Percentiles rank a stretch among this genome's conserved stretches.
Evolutionary conservation across 2,113 vertebrate genomes (phyloP).

Genomic region (Asarcornis scutulata): DNA sequence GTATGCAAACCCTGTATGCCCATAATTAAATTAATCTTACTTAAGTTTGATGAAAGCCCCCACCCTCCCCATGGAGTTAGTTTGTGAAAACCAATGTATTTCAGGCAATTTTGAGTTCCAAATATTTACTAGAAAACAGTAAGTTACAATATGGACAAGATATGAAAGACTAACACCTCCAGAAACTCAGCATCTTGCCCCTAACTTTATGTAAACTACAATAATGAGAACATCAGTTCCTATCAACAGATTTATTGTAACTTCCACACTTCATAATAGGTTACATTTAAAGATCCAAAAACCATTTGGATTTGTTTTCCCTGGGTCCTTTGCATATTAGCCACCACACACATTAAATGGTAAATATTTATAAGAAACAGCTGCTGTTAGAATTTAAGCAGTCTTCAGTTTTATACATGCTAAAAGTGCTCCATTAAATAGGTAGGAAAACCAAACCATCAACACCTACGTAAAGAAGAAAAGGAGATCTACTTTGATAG

Average conservation of each 20-base stretch:
- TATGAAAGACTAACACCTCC: neutral
- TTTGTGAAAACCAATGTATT: neutral
- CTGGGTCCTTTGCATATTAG: neutral
- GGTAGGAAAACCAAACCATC: neutral
- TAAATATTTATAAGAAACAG: neutral
- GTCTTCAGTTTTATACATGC: neutral
- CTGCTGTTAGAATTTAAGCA: neutral
- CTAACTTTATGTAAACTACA: neutral
- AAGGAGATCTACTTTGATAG: neutral
- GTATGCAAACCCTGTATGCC: neutral
- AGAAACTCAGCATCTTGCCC: neutral
- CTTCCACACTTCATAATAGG: neutral
- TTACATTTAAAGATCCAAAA: neutral
- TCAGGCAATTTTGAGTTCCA: neutral
- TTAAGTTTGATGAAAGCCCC: neutral
- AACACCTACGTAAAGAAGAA: neutral
- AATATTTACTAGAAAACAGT: neutral
- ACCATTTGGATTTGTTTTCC: neutral
- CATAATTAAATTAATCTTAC: neutral
- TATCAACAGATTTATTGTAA: neutral
- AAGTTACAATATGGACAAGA: neutral
- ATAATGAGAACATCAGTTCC: neutral
- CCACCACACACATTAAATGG: neutral
- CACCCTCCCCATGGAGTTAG: neutral
- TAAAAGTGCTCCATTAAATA: neutral